These are phyloP conservation scores for Schizotus pectinicornis DNA, from an alignment of 2,888 invertebrate species.

Conservation along the genomic window DNA sequence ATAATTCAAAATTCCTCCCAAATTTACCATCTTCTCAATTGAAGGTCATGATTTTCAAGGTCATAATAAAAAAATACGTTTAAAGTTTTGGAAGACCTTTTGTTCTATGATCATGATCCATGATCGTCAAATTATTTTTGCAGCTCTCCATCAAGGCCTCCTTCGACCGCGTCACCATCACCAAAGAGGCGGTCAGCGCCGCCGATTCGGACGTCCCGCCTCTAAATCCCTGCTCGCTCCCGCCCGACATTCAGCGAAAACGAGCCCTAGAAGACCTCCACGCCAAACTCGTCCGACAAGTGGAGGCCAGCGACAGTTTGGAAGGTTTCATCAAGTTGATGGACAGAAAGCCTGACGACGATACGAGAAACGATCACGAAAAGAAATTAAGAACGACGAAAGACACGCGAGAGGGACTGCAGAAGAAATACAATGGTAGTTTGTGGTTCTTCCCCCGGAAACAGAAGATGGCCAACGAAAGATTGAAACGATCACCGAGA, in stretches of 20 bases:
- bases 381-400: conserved; percentile 8
- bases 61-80: no score
- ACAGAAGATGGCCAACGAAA: neutral
- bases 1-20: no score
- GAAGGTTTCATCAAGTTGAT: conserved; percentile 45
- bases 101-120: no score
- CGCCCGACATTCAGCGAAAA: conserved; percentile 40
- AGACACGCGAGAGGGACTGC: conserved; percentile 7
- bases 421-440: conserved; percentile 42
- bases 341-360: conserved; percentile 23
- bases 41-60: no score
- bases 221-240: neutral
- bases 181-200: no score
- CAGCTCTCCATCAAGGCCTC: no score
- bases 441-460: conserved; percentile 43
- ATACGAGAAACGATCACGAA: conserved; percentile 5
- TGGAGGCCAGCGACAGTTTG: conserved; percentile 47
- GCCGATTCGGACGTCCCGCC: no score
- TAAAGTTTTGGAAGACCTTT: no score
- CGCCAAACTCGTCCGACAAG: conserved; percentile 39
- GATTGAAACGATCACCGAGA: neutral
- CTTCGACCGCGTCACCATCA: no score
- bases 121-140: no score
- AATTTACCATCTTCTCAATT: no score
- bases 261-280: conserved; percentile 44